Evolutionary conservation across 2,797 vertebrate species (phyloP).

Genomic region (Cuniculus paca): DNA sequence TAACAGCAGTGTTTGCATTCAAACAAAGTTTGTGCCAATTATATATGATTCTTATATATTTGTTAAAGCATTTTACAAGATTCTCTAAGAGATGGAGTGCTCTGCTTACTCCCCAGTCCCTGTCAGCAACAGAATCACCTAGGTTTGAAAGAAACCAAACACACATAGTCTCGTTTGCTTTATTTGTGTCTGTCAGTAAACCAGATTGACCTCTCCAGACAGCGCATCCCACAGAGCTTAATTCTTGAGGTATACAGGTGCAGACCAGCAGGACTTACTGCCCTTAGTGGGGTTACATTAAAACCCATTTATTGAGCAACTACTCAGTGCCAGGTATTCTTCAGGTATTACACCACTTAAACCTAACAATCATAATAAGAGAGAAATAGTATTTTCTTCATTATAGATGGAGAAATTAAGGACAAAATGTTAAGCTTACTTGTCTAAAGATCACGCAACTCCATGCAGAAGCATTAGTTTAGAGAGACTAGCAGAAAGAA

Average conservation of each 20-base stretch:
- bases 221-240: not conserved
- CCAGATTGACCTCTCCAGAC: not conserved
- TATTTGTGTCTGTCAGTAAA: constrained; percentile 18
- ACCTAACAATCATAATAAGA: not conserved
- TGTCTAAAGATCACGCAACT: not conserved
- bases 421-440: not conserved
- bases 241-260: not conserved
- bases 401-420: not conserved
- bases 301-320: constrained; percentile 41
- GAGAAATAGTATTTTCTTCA: not conserved
- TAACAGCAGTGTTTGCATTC: constrained; percentile 86
- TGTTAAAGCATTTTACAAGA: constrained; percentile 81
- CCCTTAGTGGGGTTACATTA: not conserved
- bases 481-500: not conserved
- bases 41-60: constrained; percentile 86
- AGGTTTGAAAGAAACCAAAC: constrained; percentile 18
- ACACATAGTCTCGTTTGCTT: not conserved
- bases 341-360: not conserved
- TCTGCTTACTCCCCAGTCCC: constrained; percentile 46
- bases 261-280: not conserved
- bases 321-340: not conserved
- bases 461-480: not conserved
- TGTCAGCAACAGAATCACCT: constrained; percentile 32
- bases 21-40: constrained; percentile 86
- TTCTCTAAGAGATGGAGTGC: constrained; percentile 57